Percentiles rank a stretch among this genome's conserved stretches.
Conservation (phyloP, 2,113 vertebrate species). For the Pongo abelii region DNA sequence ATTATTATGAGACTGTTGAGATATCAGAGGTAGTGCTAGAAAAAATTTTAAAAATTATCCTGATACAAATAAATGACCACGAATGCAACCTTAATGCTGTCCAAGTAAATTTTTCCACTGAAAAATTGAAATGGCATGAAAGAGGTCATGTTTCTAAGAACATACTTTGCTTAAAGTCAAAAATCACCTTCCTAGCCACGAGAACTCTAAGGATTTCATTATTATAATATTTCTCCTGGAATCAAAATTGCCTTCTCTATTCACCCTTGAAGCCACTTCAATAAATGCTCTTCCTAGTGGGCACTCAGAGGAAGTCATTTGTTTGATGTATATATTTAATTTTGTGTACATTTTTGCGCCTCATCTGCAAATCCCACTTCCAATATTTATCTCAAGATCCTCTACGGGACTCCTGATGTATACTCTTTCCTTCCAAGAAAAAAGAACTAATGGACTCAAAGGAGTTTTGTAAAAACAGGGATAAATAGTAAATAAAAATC, state of each 20-base stretch:
- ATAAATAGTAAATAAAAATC: conserved; percentile 48
- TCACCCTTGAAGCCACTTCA: conserved; percentile 61
- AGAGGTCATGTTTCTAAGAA: background rate
- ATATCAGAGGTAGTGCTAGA: background rate
- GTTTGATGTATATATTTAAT: conserved; percentile 80
- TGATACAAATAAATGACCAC: background rate
- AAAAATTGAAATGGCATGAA: conserved; percentile 1
- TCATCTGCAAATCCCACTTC: conserved; percentile 70
- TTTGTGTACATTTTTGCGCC: conserved; percentile 64
- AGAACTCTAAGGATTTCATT: conserved; percentile 25
- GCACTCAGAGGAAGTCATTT: conserved; percentile 71
- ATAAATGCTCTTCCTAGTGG: conserved; percentile 67
- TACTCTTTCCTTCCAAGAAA: conserved; percentile 28
- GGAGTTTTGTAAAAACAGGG: background rate
- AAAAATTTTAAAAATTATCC: background rate
- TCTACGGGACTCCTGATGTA: conserved; percentile 27
- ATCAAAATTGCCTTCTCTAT: conserved; percentile 59
- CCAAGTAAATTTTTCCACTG: background rate
- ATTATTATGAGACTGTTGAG: background rate
- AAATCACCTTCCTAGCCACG: background rate
- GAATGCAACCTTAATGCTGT: background rate
- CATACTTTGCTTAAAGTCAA: conserved; percentile 11
- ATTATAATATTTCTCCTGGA: conserved; percentile 13
- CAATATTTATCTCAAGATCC: conserved; percentile 68
- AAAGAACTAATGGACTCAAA: background rate